Conservation (phyloP, 1,140 invertebrate genomes). For the Campoletis sonorensis region DNA sequence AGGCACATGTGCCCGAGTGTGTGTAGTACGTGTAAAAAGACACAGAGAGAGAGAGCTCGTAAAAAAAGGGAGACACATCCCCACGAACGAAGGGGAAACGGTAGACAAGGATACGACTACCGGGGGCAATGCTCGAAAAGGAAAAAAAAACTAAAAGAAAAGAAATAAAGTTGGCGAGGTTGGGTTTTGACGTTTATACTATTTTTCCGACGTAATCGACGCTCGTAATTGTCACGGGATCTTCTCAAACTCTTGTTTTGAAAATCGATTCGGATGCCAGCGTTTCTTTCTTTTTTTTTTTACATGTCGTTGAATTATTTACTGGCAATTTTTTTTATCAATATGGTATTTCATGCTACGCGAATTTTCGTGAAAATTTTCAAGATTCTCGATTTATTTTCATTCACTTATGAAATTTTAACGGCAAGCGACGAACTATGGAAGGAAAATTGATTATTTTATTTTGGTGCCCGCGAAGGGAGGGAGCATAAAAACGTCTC, state of each 20-base stretch:
- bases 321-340: too few relatives aligned
- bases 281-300: too few relatives aligned
- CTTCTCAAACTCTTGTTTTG: neutral
- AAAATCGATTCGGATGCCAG: neutral
- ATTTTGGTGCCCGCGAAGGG: too few relatives aligned
- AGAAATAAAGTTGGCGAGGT: slow-evolving; percentile 57
- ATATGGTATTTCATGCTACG: too few relatives aligned
- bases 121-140: slow-evolving; percentile 42
- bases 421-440: too few relatives aligned
- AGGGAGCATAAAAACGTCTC: too few relatives aligned
- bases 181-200: slow-evolving; percentile 55
- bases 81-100: slow-evolving; percentile 46
- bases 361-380: too few relatives aligned
- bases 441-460: too few relatives aligned
- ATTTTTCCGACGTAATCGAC: slow-evolving; percentile 47
- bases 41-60: slow-evolving; percentile 16
- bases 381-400: too few relatives aligned
- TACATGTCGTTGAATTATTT: too few relatives aligned
- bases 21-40: neutral
- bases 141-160: slow-evolving; percentile 39
- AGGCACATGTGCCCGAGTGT: too few relatives aligned
- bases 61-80: slow-evolving; percentile 49
- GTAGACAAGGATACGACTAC: slow-evolving; percentile 44
- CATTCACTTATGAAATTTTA: too few relatives aligned
- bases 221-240: slow-evolving; percentile 41